phyloP scores from a whole-genome alignment of 2,797 vertebrate genomes.

The Tapirus indicus region DNA sequence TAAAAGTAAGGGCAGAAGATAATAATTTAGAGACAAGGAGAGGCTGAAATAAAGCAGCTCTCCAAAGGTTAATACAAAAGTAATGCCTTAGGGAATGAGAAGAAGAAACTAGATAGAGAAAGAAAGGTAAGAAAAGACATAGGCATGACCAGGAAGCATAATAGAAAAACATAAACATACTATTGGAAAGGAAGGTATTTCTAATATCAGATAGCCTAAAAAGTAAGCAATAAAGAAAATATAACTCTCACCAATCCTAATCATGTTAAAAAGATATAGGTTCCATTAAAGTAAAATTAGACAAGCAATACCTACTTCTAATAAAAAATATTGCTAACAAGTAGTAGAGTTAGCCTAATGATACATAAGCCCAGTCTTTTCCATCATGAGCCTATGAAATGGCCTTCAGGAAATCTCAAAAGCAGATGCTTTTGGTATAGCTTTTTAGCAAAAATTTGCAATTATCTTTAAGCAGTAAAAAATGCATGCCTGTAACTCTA shows the following conservation, averaged over 20 bases:
- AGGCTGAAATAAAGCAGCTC: background rate
- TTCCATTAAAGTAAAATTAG: slow-evolving; percentile 2
- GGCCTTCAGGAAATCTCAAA: slow-evolving; percentile 37
- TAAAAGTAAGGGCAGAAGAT: background rate
- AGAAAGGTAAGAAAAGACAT: background rate
- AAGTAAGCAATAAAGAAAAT: slow-evolving; percentile 23
- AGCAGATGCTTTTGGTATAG: background rate
- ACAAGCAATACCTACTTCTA: slow-evolving; percentile 11
- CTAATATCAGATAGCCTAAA: background rate
- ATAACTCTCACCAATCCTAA: background rate
- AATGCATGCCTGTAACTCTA: background rate
- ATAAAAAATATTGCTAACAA: slow-evolving; percentile 34
- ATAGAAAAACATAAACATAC: background rate
- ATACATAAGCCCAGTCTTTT: background rate
- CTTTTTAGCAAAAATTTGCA: background rate
- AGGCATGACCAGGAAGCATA: background rate
- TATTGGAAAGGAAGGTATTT: background rate
- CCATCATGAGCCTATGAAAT: background rate
- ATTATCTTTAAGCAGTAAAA: slow-evolving; percentile 47
- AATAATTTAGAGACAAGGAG: background rate
- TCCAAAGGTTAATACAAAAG: background rate
- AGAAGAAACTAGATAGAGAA: background rate
- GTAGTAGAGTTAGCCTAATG: background rate
- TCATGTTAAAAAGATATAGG: background rate
- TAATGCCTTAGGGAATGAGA: background rate